These are phyloP conservation scores for Leucophenga montana DNA, from an alignment of 2,888 invertebrate genomes.

Conservation along the genomic window DNA sequence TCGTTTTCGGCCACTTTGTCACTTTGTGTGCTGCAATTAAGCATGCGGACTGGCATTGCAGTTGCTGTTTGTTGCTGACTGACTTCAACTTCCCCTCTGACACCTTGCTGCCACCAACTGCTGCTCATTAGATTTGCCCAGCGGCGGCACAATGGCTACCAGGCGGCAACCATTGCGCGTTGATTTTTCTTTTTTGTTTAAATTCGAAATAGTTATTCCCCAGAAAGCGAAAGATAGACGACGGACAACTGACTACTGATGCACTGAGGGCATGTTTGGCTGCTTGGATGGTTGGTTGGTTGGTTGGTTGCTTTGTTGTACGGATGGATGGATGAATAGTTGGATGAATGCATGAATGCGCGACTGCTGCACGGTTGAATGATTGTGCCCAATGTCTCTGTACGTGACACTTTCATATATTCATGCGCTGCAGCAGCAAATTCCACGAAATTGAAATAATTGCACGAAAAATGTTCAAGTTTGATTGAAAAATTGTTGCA, in stretches of 20 bases:
- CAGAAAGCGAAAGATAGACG: too few species aligned
- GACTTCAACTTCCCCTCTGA: background rate
- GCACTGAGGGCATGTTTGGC: too few species aligned
- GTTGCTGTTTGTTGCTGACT: background rate
- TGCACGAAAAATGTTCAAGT: slow-evolving; percentile 7
- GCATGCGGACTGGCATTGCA: background rate
- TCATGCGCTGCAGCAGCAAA: background rate
- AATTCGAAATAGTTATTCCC: too few species aligned
- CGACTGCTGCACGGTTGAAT: background rate
- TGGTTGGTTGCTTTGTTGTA: too few species aligned
- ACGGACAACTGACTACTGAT: too few species aligned
- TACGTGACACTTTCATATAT: slow-evolving; percentile 10
- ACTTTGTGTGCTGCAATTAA: background rate
- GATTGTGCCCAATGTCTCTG: background rate
- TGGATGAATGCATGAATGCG: too few species aligned
- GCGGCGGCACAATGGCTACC: background rate
- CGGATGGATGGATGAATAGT: too few species aligned
- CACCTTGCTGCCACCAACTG: background rate
- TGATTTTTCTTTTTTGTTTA: too few species aligned
- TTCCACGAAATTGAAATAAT: background rate
- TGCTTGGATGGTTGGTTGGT: too few species aligned
- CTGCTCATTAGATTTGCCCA: slow-evolving; percentile 5
- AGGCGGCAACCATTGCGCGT: too few species aligned
- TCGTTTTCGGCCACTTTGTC: slow-evolving; percentile 4
- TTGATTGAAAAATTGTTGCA: slow-evolving; percentile 6